Evolutionary conservation across 1,140 invertebrate genomes (phyloP).

Genomic region (Diplogasteroides magnus): DNA sequence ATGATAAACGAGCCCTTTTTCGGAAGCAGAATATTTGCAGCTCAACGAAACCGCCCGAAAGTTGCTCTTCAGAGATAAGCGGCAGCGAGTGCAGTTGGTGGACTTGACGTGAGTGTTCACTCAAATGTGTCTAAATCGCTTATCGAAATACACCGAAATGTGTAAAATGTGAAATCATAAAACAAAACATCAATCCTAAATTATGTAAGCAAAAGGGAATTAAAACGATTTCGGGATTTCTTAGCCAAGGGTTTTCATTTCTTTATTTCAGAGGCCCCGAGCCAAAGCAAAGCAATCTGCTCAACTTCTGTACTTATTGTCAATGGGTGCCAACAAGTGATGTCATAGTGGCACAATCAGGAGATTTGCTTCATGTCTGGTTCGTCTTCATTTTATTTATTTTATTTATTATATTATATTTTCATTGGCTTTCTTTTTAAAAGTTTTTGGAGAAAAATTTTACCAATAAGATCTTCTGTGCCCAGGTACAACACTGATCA

Average conservation of each 20-base stretch:
- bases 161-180: no score
- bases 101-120: slow-evolving; percentile 60
- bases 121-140: no score
- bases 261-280: slow-evolving; percentile 40
- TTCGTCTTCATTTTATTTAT: slow-evolving; percentile 61
- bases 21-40: no score
- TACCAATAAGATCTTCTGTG: no score
- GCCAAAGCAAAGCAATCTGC: slow-evolving; percentile 64
- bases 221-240: neutral
- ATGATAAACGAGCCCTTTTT: no score
- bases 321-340: slow-evolving; percentile 75
- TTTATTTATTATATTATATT: neutral
- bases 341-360: slow-evolving; percentile 88
- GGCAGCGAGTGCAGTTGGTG: slow-evolving; percentile 52
- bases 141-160: no score
- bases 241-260: neutral
- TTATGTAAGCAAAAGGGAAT: no score
- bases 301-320: slow-evolving; percentile 63
- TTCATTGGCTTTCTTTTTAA: slow-evolving; percentile 67
- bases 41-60: slow-evolving; percentile 86
- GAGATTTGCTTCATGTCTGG: slow-evolving; percentile 81
- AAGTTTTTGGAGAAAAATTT: no score
- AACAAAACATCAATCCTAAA: no score
- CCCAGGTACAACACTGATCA: slow-evolving; percentile 89
- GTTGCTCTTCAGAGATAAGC: slow-evolving; percentile 69